Percentiles rank a stretch among this genome's conserved stretches.
Evolutionary conservation across 35 echinoderm and acorn worm genomes (phyloP).

Genomic region (Ophiothrix spiculata): DNA sequence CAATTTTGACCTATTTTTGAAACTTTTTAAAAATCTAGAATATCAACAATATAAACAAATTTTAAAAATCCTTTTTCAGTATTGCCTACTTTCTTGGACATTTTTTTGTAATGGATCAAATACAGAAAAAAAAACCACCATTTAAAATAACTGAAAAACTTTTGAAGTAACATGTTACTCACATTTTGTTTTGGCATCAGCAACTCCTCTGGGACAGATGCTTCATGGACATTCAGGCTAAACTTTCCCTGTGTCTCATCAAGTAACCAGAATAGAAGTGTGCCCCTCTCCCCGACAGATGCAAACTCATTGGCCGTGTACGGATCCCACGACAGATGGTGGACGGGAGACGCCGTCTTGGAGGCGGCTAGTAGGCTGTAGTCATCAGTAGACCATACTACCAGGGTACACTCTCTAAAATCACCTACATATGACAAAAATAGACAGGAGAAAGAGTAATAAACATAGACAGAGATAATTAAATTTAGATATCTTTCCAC

Average conservation of each 20-base stretch:
- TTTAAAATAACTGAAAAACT: too few relatives aligned
- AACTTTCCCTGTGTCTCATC: constrained; percentile 86
- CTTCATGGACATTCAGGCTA: constrained; percentile 89
- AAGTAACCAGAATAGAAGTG: constrained; percentile 89
- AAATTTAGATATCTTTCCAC: too few relatives aligned
- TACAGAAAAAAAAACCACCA: neutral
- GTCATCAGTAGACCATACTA: constrained; percentile 89
- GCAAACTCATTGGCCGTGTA: constrained; percentile 92
- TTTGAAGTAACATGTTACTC: neutral
- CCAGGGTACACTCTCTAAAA: constrained; percentile 79
- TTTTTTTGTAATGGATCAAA: too few relatives aligned
- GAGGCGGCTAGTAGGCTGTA: constrained; percentile 83
- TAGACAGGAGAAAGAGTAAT: neutral
- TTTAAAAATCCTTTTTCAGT: too few relatives aligned
- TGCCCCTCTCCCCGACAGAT: constrained; percentile 82
- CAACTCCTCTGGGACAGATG: constrained; percentile 74
- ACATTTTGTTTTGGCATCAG: constrained; percentile 80
- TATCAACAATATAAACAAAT: too few relatives aligned
- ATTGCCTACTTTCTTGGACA: too few relatives aligned
- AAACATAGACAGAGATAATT: too few relatives aligned
- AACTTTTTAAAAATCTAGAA: too few relatives aligned
- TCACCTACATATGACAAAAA: constrained; percentile 57
- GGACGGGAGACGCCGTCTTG: constrained; percentile 80
- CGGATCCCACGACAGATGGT: constrained; percentile 86
- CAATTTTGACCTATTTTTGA: too few relatives aligned